Base-by-base conservation (phyloP, 1,140 invertebrate genomes). In the Drosophila pallidifrons region DNA sequence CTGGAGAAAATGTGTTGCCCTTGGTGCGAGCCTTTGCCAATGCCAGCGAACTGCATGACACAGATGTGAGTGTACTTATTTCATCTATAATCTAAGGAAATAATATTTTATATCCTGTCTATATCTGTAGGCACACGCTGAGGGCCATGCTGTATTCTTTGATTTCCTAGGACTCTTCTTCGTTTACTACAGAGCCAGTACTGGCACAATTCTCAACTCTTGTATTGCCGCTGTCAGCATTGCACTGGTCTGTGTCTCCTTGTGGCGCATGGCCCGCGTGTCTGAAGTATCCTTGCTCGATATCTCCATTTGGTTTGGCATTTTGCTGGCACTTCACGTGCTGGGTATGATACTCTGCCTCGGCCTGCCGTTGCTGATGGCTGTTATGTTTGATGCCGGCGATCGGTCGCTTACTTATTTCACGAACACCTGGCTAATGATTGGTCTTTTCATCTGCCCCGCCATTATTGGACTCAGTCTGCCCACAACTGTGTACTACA, bases 111-210 rank as follows among this genome's bases (percentile, higher is more conserved):
- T 30, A 2, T 8, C 8, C 1, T 3, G 10, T 38, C 6, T 15
- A 28, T 76, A 3, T 3, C 20, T 91, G 4, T 82, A 94, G 77
- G 87, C 93, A 38, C 91, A 89, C 30, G 78, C 89, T 11, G 80
- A 92, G 79, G 93, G 94, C n/a, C 95, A 95, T 78, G 93, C 96
- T 46, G 95, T 97, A 0, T 97, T 96, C 87, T 97, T 96, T 92
- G 97, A 97, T 91, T 94, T 97, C 80, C 81, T 97, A 16, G 96
- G 96, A 3, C 93, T 95, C 4, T 96, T 96, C 81, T 95, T 97
- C 52, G 91, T 96, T 5, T 91, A 94, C 69, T 95, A 95, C 93
- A 93, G 94, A 10, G 94, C 95, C 81, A 92, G 93, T 43, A 87
- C 94, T 5, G 94, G 94, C 5, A 93, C 93, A 70, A 82, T 94